These are phyloP conservation scores for Taxidea taxus DNA, from an alignment of 2,113 vertebrate genomes.

Conservation along the genomic window DNA sequence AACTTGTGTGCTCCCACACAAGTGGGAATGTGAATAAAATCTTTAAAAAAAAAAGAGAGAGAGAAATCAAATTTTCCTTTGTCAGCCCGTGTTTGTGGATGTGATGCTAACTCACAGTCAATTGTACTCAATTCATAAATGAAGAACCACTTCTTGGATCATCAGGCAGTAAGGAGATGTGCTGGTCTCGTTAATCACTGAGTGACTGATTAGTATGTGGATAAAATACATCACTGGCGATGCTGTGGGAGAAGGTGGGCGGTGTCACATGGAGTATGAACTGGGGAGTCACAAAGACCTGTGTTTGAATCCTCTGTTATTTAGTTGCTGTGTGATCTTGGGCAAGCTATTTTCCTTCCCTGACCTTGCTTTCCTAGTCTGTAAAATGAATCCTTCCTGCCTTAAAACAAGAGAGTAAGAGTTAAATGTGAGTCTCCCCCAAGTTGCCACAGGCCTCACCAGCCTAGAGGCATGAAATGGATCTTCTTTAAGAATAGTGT, in stretches of 20 bases:
- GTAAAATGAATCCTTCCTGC: not conserved
- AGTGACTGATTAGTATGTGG: not conserved
- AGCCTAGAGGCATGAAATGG: not conserved
- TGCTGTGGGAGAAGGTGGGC: not conserved
- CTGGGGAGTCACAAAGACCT: not conserved
- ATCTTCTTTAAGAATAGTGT: not conserved
- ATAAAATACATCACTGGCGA: not conserved
- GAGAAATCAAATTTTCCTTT: not conserved
- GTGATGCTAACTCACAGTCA: not conserved
- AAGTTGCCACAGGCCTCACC: not conserved
- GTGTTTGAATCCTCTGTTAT: not conserved
- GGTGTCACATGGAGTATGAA: not conserved
- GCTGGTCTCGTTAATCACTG: not conserved
- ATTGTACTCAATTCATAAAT: not conserved
- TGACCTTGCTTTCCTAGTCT: not conserved
- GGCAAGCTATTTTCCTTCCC: not conserved
- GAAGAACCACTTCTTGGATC: not conserved
- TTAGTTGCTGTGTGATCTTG: not conserved
- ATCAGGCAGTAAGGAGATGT: not conserved
- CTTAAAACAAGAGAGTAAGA: not conserved
- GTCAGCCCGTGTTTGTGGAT: not conserved
- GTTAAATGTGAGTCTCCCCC: not conserved
- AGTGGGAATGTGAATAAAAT: no score
- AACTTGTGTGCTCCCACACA: not conserved
- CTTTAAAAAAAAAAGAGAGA: not conserved